These are phyloP conservation scores for Cephonodes hylas DNA, from an alignment of 2,888 invertebrate species.

Conservation along the genomic window DNA sequence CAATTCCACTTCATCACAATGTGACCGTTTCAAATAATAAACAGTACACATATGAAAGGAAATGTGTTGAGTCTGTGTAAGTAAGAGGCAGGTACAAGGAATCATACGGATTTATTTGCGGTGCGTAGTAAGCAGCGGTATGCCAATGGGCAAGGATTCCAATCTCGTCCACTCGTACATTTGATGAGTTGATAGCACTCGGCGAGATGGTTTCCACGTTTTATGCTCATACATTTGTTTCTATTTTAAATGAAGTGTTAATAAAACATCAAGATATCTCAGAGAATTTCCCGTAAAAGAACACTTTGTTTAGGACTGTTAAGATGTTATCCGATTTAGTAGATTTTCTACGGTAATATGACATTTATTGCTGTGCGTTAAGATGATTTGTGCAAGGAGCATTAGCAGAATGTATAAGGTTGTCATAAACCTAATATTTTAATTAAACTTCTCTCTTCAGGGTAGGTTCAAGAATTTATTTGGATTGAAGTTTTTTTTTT, in stretches of 20 bases:
- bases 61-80: no score
- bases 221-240: conserved; percentile 1
- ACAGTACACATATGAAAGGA: no score
- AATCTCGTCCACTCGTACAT: conserved; percentile 6
- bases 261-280: background rate
- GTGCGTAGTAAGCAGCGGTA: conserved; percentile 29
- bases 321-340: no score
- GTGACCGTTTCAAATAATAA: no score
- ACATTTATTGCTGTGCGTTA: background rate
- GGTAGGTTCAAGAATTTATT: no score
- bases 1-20: no score
- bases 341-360: background rate
- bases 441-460: background rate
- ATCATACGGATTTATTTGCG: conserved; percentile 67
- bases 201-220: background rate
- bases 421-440: no score
- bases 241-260: conserved; percentile 5
- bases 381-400: background rate
- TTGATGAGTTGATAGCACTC: background rate
- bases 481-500: no score
- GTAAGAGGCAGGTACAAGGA: conserved; percentile 10
- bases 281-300: background rate
- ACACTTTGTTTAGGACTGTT: background rate
- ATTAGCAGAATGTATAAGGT: background rate
- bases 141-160: conserved; percentile 32